phyloP scores from a whole-genome alignment of 2,797 vertebrate genomes.

The Mormyrus hasselquistii region DNA sequence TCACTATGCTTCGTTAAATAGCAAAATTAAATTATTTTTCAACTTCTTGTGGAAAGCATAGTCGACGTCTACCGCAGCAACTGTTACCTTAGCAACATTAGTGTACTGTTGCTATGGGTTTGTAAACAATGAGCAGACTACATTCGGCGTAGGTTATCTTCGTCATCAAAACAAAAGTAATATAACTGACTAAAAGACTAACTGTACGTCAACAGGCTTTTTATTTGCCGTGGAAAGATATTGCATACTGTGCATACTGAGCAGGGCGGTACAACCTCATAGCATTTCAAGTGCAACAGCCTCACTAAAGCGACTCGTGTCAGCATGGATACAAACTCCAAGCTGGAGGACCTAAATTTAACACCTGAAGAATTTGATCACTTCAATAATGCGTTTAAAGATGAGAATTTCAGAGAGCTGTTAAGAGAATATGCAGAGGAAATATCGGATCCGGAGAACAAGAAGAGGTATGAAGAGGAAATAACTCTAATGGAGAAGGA shows the following conservation, averaged over 20 bases:
- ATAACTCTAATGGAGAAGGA: constrained; percentile 75
- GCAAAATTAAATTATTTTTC: background rate
- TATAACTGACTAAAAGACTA: background rate
- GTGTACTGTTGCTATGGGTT: constrained; percentile 14
- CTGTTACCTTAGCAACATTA: constrained; percentile 1
- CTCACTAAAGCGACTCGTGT: background rate
- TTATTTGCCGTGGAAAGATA: background rate
- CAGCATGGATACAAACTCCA: constrained; percentile 59
- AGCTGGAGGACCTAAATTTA: constrained; percentile 67
- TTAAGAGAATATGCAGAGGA: constrained; percentile 74
- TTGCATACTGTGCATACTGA: background rate
- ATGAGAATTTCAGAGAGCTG: constrained; percentile 69
- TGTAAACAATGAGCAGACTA: background rate
- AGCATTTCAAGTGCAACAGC: background rate
- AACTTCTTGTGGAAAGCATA: background rate
- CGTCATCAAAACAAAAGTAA: background rate
- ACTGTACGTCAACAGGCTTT: background rate
- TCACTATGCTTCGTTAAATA: background rate
- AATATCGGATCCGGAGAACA: constrained; percentile 71
- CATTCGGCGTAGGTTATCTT: background rate
- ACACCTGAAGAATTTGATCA: constrained; percentile 68
- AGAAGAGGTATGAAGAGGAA: constrained; percentile 74
- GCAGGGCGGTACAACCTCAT: background rate
- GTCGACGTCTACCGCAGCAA: background rate
- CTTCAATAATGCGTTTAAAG: constrained; percentile 69